These are phyloP conservation scores for Junonia oenone DNA, from an alignment of 2,888 invertebrate species.

Conservation along the genomic window DNA sequence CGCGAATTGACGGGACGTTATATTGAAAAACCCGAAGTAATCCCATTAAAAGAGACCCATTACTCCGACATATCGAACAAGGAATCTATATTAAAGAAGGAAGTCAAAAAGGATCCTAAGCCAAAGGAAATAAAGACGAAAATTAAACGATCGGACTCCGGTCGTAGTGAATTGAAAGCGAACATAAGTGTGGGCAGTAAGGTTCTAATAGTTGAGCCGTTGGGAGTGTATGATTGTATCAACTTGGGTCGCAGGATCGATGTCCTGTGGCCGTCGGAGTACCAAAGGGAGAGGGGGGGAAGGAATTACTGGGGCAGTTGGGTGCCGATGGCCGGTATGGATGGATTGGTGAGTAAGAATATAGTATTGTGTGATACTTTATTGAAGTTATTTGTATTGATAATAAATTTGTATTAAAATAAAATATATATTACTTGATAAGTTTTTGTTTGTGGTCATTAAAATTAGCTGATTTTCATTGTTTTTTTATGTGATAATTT, in stretches of 20 bases:
- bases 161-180: slow-evolving; percentile 56
- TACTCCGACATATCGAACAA: slow-evolving; percentile 60
- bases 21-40: slow-evolving; percentile 61
- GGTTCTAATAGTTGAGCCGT: slow-evolving; percentile 65
- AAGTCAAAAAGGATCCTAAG: slow-evolving; percentile 54
- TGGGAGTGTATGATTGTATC: slow-evolving; percentile 91
- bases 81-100: slow-evolving; percentile 49
- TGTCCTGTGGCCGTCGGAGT: slow-evolving; percentile 97
- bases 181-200: slow-evolving; percentile 69
- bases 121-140: slow-evolving; percentile 64
- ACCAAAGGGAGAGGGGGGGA: slow-evolving; percentile 92
- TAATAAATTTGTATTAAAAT: too few relatives aligned
- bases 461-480: too few relatives aligned
- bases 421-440: too few relatives aligned
- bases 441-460: too few relatives aligned
- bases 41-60: slow-evolving; percentile 56
- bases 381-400: too few relatives aligned
- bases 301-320: slow-evolving; percentile 92
- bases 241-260: slow-evolving; percentile 94
- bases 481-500: too few relatives aligned
- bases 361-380: not conserved
- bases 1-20: slow-evolving; percentile 70
- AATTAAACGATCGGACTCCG: slow-evolving; percentile 66
- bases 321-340: slow-evolving; percentile 95
- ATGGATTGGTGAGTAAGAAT: slow-evolving; percentile 83